Evolutionary conservation across 2,113 vertebrate species (phyloP).

Genomic region (Istiophorus platypterus): DNA sequence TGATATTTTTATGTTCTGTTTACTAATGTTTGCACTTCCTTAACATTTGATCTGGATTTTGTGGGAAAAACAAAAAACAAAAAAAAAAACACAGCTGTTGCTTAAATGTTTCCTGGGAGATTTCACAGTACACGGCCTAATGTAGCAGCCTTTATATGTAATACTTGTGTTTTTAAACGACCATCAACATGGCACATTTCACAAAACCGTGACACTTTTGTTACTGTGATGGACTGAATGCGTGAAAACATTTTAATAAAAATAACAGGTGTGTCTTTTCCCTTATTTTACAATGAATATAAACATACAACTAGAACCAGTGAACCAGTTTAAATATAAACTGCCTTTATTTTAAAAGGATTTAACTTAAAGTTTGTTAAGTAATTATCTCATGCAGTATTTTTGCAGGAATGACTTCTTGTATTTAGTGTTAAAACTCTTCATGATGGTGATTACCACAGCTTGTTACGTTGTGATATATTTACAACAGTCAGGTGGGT

Average conservation of each 20-base stretch:
- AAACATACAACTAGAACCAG: background rate
- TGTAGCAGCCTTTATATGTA: slow-evolving; percentile 59
- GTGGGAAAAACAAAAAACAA: too few species aligned
- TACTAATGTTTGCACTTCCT: slow-evolving; percentile 63
- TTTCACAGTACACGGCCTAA: slow-evolving; percentile 35
- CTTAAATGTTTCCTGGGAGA: background rate
- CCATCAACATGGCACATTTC: slow-evolving; percentile 34
- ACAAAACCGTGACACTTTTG: slow-evolving; percentile 50
- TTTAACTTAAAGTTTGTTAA: too few species aligned
- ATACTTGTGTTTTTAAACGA: slow-evolving; percentile 30
- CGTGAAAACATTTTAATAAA: slow-evolving; percentile 66
- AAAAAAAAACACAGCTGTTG: too few species aligned
- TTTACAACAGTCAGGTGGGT: too few species aligned
- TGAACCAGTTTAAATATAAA: background rate
- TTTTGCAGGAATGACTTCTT: too few species aligned
- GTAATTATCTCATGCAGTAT: too few species aligned
- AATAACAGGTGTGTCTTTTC: background rate
- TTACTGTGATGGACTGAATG: slow-evolving; percentile 56
- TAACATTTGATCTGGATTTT: slow-evolving; percentile 19
- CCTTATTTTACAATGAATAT: background rate
- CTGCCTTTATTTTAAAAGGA: too few species aligned
- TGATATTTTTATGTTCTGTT: slow-evolving; percentile 38
- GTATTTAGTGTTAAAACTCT: too few species aligned
- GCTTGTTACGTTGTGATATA: too few species aligned
- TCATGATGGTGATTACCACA: too few species aligned